phyloP scores from a whole-genome alignment of 2,888 invertebrate genomes.

The Mesorhabditis sp. region DNA sequence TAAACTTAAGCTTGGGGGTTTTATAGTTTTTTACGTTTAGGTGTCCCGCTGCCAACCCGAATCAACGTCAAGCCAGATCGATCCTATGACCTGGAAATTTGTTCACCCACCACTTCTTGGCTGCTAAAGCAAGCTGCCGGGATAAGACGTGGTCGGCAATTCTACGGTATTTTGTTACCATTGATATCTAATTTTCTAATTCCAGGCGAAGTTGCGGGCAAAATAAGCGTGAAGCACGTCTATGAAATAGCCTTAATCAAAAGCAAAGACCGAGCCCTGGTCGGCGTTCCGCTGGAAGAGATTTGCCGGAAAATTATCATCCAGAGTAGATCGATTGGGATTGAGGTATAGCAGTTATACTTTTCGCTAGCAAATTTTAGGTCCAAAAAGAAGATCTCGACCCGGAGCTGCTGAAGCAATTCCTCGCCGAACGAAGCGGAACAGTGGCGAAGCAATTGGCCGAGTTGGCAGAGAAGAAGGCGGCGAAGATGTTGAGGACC shows the following conservation, averaged over 20 bases:
- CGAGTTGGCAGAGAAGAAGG: conserved; percentile 52
- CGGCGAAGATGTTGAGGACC: conserved; percentile 54
- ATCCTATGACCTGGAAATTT: conserved; percentile 75
- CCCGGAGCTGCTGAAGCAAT: conserved; percentile 34
- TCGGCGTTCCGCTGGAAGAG: conserved; percentile 46
- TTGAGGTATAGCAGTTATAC: conserved; percentile 17
- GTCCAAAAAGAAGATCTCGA: conserved; percentile 51
- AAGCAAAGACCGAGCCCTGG: conserved; percentile 51
- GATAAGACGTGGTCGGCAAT: conserved; percentile 69
- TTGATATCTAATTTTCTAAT: background rate
- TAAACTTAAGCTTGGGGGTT: background rate
- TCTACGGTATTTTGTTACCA: background rate
- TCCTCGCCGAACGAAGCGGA: conserved; percentile 41
- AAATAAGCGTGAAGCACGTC: conserved; percentile 85
- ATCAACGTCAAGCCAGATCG: conserved; percentile 69
- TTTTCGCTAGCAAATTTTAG: no score
- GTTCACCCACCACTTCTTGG: conserved; percentile 82
- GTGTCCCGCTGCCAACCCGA: conserved; percentile 60
- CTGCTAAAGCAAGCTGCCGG: conserved; percentile 90
- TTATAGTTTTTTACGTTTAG: conserved; percentile 35
- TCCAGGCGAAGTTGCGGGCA: conserved; percentile 70
- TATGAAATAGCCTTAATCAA: conserved; percentile 98
- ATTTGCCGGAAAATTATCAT: conserved; percentile 42
- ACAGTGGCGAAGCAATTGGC: conserved; percentile 45
- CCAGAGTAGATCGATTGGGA: conserved; percentile 43